Conservation (phyloP, 2,113 vertebrate genomes). For the Pangasianodon gigas region DNA sequence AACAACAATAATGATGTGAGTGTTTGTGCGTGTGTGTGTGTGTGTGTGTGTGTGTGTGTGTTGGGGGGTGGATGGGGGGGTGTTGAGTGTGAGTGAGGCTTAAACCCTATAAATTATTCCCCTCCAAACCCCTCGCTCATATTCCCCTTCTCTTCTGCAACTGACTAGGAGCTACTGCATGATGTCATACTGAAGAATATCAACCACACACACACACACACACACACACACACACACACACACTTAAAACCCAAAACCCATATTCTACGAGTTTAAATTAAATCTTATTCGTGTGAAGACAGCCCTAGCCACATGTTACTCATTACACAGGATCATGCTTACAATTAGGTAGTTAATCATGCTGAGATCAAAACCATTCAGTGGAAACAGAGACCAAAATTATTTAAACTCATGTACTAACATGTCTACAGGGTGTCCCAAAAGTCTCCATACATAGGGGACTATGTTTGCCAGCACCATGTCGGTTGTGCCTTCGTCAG, state of each 20-base stretch:
- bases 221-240: background rate
- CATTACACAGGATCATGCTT: background rate
- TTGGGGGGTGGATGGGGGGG: background rate
- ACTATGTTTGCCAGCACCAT: too few relatives aligned
- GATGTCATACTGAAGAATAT: slow-evolving; percentile 52
- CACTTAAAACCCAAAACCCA: background rate
- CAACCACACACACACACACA: background rate
- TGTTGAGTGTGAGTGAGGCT: background rate
- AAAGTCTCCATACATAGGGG: too few relatives aligned
- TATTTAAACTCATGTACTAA: background rate
- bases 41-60: background rate
- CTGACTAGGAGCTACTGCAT: slow-evolving; percentile 32
- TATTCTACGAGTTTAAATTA: background rate
- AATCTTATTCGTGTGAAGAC: background rate
- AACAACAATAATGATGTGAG: background rate
- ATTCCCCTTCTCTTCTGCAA: background rate
- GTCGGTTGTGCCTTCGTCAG: too few relatives aligned
- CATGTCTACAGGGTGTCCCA: too few relatives aligned
- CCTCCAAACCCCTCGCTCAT: background rate
- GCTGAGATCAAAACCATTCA: background rate
- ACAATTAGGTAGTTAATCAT: background rate
- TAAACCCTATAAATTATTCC: background rate
- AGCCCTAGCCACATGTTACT: background rate
- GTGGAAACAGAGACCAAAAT: background rate
- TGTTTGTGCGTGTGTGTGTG: background rate